A percentile compares a stretch with the other conserved stretches of the same genome.
phyloP scores from a whole-genome alignment of 1,140 invertebrate genomes.

The Pararge aegeria region DNA sequence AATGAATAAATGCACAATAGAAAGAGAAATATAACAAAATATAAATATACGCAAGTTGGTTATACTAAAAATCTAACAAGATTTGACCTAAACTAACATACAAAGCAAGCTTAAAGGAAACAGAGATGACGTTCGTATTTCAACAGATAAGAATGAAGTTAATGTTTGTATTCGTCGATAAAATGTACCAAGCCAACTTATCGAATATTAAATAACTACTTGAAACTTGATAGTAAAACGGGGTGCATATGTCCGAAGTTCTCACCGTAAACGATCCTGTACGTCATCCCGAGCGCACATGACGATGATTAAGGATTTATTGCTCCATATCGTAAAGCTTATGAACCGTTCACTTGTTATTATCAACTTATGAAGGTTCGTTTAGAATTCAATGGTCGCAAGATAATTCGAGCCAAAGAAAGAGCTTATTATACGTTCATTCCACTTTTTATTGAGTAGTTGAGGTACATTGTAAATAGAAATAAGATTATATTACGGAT shows the following conservation, averaged over 20 bases:
- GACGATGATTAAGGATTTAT: conserved; percentile 20
- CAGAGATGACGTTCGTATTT: not conserved
- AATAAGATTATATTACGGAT: no score
- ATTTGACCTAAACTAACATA: not conserved
- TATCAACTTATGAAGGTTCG: conserved; percentile 11
- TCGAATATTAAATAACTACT: not conserved
- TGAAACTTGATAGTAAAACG: not conserved
- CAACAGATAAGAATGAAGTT: not conserved
- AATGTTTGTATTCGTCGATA: not conserved
- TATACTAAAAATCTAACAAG: not conserved
- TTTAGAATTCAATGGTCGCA: conserved; percentile 4
- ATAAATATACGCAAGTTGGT: no score
- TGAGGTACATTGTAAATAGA: not conserved
- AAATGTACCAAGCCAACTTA: not conserved
- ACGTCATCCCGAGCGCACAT: conserved; percentile 21
- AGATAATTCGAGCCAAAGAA: not conserved
- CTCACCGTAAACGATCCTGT: conserved; percentile 19
- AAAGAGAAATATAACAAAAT: not conserved
- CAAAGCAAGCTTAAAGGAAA: not conserved
- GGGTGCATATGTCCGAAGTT: conserved; percentile 7
- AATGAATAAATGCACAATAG: not conserved
- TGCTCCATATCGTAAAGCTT: conserved; percentile 17
- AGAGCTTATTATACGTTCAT: not conserved
- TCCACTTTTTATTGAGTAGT: not conserved
- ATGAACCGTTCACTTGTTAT: conserved; percentile 15